Base-by-base conservation (phyloP, 2,113 vertebrate genomes). In the Colaptes auratus region DNA sequence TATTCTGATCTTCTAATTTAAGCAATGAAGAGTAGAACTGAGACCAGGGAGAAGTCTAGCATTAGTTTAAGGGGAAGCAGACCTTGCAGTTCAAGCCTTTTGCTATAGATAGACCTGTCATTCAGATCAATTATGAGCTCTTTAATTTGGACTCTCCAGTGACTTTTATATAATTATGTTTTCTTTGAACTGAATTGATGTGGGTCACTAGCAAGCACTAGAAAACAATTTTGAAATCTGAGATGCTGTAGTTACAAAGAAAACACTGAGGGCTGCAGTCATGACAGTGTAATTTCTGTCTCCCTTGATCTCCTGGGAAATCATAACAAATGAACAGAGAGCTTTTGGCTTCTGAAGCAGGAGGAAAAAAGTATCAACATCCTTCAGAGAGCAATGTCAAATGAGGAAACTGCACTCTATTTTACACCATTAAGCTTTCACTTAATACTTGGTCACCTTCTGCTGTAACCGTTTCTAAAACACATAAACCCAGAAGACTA, bases 111-210 rank as follows among this genome's bases (percentile, higher is more conserved):
- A 90, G 82, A 66, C 89, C 81, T 95, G 84, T 93, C 72, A 94
- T 96, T 93, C 44, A 90, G 65, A 66, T 82, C 74, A 89, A 60
- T 93, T 92, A 88, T 36, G 87, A 91, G 72, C 58, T 87, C 96
- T 97, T 94, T 97, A 97, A 97, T 97, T 97, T 92, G 55, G 63
- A 90, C 89, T 87, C 80, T 69, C 65, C 56, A 39, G 44, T 89
- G 79, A 81, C 61, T 94, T 95, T 93, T 94, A 95, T 96, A 94
- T 95, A 89, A 95, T 94, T 86, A 92, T 67, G 86, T 91, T 96
- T 88, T 92, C 95, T 97, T 93, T 27, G 0, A 94, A 66, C 92
- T 89, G 82, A 72, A 65, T 90, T 97, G 93, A 96, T 97, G 94
- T 95, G 93, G 92, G 86, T 94, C 71, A 81, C 60, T 94, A 90